Conservation (phyloP, 2,797 vertebrate genomes). For the Falco biarmicus region DNA sequence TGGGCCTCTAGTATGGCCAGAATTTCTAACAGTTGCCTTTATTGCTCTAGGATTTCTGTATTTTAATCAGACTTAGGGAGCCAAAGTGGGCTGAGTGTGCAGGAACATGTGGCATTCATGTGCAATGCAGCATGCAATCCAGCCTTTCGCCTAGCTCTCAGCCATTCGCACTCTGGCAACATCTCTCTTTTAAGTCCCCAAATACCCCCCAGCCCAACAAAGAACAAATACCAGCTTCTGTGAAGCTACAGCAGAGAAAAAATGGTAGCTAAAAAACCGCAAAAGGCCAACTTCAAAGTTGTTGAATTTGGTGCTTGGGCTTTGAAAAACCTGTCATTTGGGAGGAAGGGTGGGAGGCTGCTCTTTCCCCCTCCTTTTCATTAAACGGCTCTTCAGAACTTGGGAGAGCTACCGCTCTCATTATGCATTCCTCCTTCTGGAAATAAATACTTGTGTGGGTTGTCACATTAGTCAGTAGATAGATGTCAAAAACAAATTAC, state of each 20-base stretch:
- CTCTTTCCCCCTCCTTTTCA: constrained; percentile 51
- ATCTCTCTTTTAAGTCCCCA: constrained; percentile 8
- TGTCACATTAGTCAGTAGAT: constrained; percentile 66
- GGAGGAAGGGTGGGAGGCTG: constrained; percentile 42
- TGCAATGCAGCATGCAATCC: not conserved
- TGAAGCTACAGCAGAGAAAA: constrained; percentile 36
- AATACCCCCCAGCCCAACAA: constrained; percentile 4
- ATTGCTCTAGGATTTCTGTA: not conserved
- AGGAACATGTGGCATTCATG: not conserved
- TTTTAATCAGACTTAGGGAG: not conserved
- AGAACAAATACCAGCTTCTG: constrained; percentile 29
- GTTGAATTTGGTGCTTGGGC: constrained; percentile 41
- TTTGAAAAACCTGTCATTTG: constrained; percentile 59
- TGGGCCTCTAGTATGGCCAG: not conserved
- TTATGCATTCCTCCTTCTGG: constrained; percentile 66
- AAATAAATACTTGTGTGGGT: constrained; percentile 68
- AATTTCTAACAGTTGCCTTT: not conserved
- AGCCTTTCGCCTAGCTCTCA: not conserved
- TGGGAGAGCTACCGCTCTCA: constrained; percentile 43
- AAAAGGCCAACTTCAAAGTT: constrained; percentile 40
- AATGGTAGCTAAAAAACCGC: not conserved
- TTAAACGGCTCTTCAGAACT: constrained; percentile 46
- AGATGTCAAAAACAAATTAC: constrained; percentile 69
- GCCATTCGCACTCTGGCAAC: not conserved
- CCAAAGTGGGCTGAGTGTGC: not conserved